Evolutionary conservation across 2,797 vertebrate genomes (phyloP), one percentile per base, ranked within the genome.

Genomic region (Phalloptychus januarius): DNA sequence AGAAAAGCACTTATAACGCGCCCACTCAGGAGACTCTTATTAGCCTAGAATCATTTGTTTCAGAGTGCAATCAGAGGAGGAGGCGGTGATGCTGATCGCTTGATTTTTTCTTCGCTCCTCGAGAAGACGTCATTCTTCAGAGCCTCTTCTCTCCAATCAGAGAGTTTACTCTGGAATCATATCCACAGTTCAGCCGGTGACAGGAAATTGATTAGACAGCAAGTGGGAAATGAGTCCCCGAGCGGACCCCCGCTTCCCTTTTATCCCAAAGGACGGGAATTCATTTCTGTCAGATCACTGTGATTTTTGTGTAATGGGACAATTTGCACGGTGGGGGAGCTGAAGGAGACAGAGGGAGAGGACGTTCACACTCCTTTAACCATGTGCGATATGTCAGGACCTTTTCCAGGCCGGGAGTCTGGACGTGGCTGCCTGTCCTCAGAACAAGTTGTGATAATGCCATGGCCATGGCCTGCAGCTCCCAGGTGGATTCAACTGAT

Each of bases 181-280:
- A 84, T 84, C 79, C 36, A 46, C 44, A 7, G 85, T 83, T 91
- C 74, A 85, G 70, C 67, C 56, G 75, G 75, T 61, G 83, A 84
- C 85, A 79, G 79, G 72, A 89, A 91, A 93, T 87, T 86, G 86
- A 94, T 92, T 91, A 76, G 83, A 82, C 79, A 84, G 79, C 15
- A 7, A 75, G 82, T 83, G 79, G 70, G 75, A 84, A 83, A 82
- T 75, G 69, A 80, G 85, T 63, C 82, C 77, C 71, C 46, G 81
- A 67, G 63, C 36, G 11, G 36, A 38, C 20, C 20, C 63, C 36
- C 10, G 50, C 85, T 87, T 83, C 74, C 77, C 63, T 85, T 86
- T 88, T 79, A 73, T 89, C 87, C 80, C 83, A 7, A 36, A 74
- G 80, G 82, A 84, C 45, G 72, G 70, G 52, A 86, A 88, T 87